These are phyloP conservation scores for Okapia johnstoni DNA, from an alignment of 2,113 vertebrate species.

Conservation along the genomic window DNA sequence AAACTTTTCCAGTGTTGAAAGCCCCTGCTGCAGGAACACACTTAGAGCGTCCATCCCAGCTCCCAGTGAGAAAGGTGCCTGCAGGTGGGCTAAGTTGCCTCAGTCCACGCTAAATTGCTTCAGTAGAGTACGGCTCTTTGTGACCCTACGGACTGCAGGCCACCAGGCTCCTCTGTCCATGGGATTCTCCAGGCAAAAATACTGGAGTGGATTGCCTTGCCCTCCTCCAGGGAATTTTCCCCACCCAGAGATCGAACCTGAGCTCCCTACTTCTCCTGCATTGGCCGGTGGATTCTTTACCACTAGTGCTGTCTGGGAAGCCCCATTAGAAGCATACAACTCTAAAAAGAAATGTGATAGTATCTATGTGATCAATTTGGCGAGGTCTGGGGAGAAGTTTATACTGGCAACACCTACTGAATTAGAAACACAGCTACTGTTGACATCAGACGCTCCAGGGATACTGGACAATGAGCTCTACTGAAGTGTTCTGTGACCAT, in stretches of 20 bases:
- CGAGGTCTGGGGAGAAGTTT: not conserved
- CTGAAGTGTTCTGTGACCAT: not conserved
- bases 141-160: not conserved
- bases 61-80: not conserved
- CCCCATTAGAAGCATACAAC: not conserved
- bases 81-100: not conserved
- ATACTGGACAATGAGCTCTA: not conserved
- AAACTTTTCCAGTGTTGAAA: not conserved
- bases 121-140: accelerated
- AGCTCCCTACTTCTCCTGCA: accelerated
- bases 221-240: not conserved
- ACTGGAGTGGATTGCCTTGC: not conserved
- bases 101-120: not conserved
- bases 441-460: not conserved
- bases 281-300: not conserved
- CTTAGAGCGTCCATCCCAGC: not conserved
- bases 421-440: not conserved
- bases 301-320: not conserved
- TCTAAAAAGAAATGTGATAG: not conserved
- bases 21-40: not conserved
- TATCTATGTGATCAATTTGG: not conserved
- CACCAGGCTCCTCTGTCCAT: not conserved
- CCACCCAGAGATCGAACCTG: not conserved
- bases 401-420: not conserved
- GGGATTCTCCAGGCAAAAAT: not conserved